Evolutionary conservation across 2,113 vertebrate genomes (phyloP).

Genomic region (Caloenas nicobarica): DNA sequence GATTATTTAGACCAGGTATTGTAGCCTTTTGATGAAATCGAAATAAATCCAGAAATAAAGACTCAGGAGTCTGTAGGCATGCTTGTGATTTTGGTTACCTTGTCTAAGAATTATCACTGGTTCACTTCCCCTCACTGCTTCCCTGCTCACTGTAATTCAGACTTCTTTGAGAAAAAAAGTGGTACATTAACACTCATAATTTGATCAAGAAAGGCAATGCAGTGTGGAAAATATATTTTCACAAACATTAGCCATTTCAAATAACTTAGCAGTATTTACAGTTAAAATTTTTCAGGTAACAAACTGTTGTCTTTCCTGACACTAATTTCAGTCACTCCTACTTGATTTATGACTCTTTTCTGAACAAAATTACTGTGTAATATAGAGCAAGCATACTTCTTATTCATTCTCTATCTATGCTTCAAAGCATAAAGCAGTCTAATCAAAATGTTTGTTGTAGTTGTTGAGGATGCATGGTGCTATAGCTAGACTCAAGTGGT

Average conservation of each 20-base stretch:
- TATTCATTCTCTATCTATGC: background rate
- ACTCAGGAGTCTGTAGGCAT: background rate
- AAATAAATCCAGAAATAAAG: conserved; percentile 21
- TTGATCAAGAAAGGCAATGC: background rate
- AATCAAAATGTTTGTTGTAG: background rate
- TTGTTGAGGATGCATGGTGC: background rate
- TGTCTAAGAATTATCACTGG: background rate
- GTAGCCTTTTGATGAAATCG: conserved; percentile 26
- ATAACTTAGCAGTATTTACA: background rate
- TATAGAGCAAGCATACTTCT: background rate
- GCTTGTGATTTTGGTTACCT: conserved; percentile 35
- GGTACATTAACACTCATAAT: background rate
- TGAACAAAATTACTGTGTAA: background rate
- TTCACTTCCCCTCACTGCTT: background rate
- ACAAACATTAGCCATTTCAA: background rate
- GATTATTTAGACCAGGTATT: conserved; percentile 30
- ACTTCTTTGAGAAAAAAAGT: background rate
- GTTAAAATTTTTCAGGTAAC: background rate
- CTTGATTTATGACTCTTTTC: background rate
- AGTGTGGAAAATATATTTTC: background rate
- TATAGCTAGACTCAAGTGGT: background rate
- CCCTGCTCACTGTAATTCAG: background rate
- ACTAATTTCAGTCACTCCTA: background rate
- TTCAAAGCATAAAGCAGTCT: background rate
- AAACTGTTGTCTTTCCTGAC: background rate